A percentile compares a stretch with the other conserved stretches of the same genome.
Evolutionary conservation across 2,888 invertebrate genomes (phyloP).

Genomic region (Eilema depressum): DNA sequence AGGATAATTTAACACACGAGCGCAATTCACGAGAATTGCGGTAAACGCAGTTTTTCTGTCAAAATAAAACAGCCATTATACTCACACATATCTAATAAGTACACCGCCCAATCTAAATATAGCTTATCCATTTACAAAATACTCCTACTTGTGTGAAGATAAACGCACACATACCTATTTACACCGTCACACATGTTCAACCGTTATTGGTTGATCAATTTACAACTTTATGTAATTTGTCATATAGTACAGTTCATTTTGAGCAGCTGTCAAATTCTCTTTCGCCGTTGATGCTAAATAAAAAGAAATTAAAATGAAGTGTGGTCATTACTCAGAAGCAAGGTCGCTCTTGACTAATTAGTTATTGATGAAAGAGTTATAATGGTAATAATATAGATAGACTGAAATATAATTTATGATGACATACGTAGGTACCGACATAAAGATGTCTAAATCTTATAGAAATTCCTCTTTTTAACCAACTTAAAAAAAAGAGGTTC

Average conservation of each 20-base stretch:
- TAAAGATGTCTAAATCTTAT: slow-evolving; percentile 20
- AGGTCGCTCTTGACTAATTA: slow-evolving; percentile 70
- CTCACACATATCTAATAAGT: slow-evolving; percentile 52
- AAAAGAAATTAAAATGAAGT: slow-evolving; percentile 71
- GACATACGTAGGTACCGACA: slow-evolving; percentile 35
- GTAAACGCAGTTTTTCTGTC: slow-evolving; percentile 36
- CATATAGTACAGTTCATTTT: slow-evolving; percentile 33
- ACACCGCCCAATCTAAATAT: slow-evolving; percentile 57
- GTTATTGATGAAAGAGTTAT: slow-evolving; percentile 68
- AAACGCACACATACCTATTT: slow-evolving; percentile 42
- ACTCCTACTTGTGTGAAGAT: slow-evolving; percentile 49
- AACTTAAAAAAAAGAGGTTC: too few relatives aligned
- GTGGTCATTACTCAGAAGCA: slow-evolving; percentile 67
- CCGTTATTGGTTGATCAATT: slow-evolving; percentile 31
- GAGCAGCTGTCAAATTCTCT: slow-evolving; percentile 37
- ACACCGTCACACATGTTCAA: slow-evolving; percentile 41
- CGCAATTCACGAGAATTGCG: slow-evolving; percentile 23
- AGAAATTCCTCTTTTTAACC: background rate
- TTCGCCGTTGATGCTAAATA: slow-evolving; percentile 66
- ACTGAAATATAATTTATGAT: slow-evolving; percentile 52
- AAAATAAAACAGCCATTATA: slow-evolving; percentile 59
- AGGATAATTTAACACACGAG: background rate
- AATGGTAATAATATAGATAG: slow-evolving; percentile 57
- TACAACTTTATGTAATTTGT: slow-evolving; percentile 41
- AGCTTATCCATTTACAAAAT: slow-evolving; percentile 59